Evolutionary conservation across 2,888 invertebrate genomes (phyloP).

Genomic region (Perizoma flavofasciatum): DNA sequence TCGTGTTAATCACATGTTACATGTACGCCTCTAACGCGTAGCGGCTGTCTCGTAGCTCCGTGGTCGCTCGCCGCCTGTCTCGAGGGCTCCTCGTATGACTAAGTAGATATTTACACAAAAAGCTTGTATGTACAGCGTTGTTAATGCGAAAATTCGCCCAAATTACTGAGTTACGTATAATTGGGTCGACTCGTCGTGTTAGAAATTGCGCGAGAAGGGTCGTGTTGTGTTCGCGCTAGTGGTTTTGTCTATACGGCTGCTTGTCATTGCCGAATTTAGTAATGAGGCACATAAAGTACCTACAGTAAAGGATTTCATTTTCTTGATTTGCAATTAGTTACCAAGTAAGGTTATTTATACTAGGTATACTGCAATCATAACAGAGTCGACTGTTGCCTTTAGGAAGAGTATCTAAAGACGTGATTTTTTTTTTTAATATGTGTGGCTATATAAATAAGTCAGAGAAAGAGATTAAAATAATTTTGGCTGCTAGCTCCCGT

Average conservation of each 20-base stretch:
- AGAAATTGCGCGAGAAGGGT: slow-evolving; percentile 25
- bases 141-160: slow-evolving; percentile 80
- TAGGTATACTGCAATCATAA: too few relatives aligned
- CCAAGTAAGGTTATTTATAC: slow-evolving; percentile 11
- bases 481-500: slow-evolving; percentile 21
- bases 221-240: slow-evolving; percentile 29
- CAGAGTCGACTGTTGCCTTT: background rate
- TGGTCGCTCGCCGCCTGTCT: slow-evolving; percentile 52
- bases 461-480: background rate
- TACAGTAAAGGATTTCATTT: slow-evolving; percentile 8
- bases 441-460: background rate
- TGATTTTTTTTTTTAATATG: background rate
- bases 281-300: background rate
- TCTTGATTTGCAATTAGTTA: slow-evolving; percentile 14
- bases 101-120: slow-evolving; percentile 78
- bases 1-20: slow-evolving; percentile 81
- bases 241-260: slow-evolving; percentile 11
- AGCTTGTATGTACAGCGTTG: slow-evolving; percentile 82
- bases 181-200: slow-evolving; percentile 52
- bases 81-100: slow-evolving; percentile 37
- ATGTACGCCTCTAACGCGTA: slow-evolving; percentile 44
- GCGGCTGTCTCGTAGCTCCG: slow-evolving; percentile 48
- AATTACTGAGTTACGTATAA: slow-evolving; percentile 73
- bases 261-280: slow-evolving; percentile 11
- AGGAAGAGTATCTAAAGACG: background rate